These are phyloP conservation scores for Hemibagrus wyckioides DNA, from an alignment of 2,113 vertebrate genomes.

Conservation along the genomic window DNA sequence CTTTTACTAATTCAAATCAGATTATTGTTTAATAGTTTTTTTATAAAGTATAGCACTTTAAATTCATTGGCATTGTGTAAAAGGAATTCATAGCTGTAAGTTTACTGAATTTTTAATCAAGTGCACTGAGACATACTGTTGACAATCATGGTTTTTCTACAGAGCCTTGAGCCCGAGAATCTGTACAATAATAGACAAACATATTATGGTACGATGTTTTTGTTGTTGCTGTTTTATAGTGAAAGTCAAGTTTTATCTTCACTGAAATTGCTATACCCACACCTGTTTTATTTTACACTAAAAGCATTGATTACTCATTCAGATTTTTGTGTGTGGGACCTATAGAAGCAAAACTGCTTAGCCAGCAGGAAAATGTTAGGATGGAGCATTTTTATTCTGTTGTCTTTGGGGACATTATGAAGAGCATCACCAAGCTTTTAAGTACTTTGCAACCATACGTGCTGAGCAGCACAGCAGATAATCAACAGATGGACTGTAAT, in stretches of 20 bases:
- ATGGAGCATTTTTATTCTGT: constrained; percentile 24
- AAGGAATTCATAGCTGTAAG: background rate
- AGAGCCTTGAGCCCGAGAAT: too few species aligned
- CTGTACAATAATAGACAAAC: background rate
- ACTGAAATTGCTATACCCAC: background rate
- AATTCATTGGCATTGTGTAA: background rate
- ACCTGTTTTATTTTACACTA: constrained; percentile 19
- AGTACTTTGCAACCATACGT: constrained; percentile 34
- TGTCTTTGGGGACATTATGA: constrained; percentile 27
- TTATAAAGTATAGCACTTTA: too few species aligned
- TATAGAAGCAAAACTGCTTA: constrained; percentile 31
- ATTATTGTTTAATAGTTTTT: too few species aligned
- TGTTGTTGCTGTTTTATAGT: background rate
- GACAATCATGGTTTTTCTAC: background rate
- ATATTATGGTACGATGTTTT: background rate
- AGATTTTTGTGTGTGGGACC: constrained; percentile 17
- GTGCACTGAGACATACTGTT: background rate
- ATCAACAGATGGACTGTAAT: constrained; percentile 15
- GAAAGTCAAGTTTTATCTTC: background rate
- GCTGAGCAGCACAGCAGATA: constrained; percentile 15
- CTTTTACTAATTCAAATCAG: too few species aligned
- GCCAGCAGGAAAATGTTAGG: background rate
- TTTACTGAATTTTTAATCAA: background rate
- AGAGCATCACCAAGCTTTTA: constrained; percentile 29
- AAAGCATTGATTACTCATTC: constrained; percentile 12